Base-by-base conservation (phyloP, 2,113 vertebrate species). In the Alectura lathami region DNA sequence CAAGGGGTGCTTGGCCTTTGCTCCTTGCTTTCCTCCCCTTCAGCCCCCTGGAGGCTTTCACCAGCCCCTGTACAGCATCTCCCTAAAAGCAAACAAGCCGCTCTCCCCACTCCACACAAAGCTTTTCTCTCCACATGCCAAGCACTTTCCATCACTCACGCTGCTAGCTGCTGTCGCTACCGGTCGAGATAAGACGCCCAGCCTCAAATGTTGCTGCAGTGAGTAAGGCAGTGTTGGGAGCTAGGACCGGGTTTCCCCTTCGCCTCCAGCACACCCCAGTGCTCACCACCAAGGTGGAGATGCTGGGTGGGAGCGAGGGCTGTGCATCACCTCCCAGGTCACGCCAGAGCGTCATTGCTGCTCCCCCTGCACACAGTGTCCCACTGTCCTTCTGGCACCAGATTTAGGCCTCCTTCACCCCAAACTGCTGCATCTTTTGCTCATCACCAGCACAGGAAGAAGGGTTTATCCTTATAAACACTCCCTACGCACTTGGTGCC, bases 81-180 rank as follows among this genome's bases (percentile, higher is more conserved):
- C 26, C 67, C 45, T 26, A 4, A 3, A 9, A 36, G 36, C 11
- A 32, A 57, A 14, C 27, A 40, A 8, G 23, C 17, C 45, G 0
- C 0, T 43, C 5, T 17, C 7, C 10, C 64, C 0, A 0, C 54
- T 13, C 20, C 11, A 22, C 36, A 40, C 6, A 3, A 75, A 45
- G 66, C 50, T 74, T 36, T 22, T 66, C 76, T 43, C 40, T 47
- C 53, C 43, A 9, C 0, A 0, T 0, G 0, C 42, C 2, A 0
- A 8, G 0, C 11, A 6, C 38, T 36, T 93, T 76, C 70, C 70
- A 68, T 69, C 8, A 8, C 30, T 50, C 40, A 1, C 56, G 30
- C 70, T 0, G 17, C 87, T 32, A 18, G 30, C 70, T 0, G 17
- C 87, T 32, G 16, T 24, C 1, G 0, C 88, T 22, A 32, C 4